Evolutionary conservation across 2,888 invertebrate species (phyloP).

Genomic region (Catocala sponsa): DNA sequence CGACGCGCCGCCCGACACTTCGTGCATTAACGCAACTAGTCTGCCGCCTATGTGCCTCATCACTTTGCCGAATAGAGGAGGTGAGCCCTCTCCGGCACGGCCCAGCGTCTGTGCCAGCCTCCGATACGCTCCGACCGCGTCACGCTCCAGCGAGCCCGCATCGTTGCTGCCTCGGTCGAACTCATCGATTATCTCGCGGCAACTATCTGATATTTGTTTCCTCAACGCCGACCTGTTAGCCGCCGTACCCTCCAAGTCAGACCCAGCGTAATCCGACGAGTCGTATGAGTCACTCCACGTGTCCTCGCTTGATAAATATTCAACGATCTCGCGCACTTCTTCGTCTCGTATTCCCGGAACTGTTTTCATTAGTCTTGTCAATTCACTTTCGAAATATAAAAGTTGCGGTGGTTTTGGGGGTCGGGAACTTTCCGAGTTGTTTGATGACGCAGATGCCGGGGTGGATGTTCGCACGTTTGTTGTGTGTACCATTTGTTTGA

Average conservation of each 20-base stretch:
- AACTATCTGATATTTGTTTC: slow-evolving; percentile 95
- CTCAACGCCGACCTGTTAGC: slow-evolving; percentile 91
- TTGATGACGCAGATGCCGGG: slow-evolving; percentile 76
- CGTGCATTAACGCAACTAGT: slow-evolving; percentile 96
- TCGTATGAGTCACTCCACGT: slow-evolving; percentile 98
- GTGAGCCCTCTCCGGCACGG: slow-evolving; percentile 91
- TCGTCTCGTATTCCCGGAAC: slow-evolving; percentile 97
- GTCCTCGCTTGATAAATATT: slow-evolving; percentile 96
- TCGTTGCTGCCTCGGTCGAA: slow-evolving; percentile 92
- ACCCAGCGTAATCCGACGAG: slow-evolving; percentile 96
- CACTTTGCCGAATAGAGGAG: slow-evolving; percentile 95
- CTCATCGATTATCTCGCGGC: slow-evolving; percentile 95
- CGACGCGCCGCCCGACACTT: slow-evolving; percentile 94
- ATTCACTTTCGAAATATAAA: slow-evolving; percentile 96
- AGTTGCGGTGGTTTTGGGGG: slow-evolving; percentile 94
- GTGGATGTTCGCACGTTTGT: slow-evolving; percentile 86
- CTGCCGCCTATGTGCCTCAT: slow-evolving; percentile 97
- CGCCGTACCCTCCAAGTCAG: slow-evolving; percentile 92
- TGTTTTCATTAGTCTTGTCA: slow-evolving; percentile 96
- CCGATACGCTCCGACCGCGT: slow-evolving; percentile 96
- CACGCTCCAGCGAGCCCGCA: slow-evolving; percentile 88
- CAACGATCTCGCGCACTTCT: slow-evolving; percentile 96
- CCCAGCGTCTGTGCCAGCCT: slow-evolving; percentile 95
- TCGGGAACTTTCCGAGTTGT: slow-evolving; percentile 88
- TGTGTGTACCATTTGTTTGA: slow-evolving; percentile 95